Base-by-base conservation (phyloP, 2,888 invertebrate species). In the Arrhopalites spinosus region DNA sequence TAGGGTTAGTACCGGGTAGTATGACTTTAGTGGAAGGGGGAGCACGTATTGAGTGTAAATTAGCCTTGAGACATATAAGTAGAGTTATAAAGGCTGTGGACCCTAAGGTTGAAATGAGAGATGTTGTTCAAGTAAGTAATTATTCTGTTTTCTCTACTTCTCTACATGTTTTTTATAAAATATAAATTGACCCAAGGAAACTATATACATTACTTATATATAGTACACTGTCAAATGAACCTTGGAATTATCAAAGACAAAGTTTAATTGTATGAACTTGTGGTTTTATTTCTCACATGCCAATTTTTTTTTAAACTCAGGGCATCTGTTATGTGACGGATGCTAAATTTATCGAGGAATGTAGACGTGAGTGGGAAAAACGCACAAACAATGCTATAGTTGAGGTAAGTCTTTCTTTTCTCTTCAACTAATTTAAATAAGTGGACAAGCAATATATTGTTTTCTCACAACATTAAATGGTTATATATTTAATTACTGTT, bases 261-360 rank as follows among this genome's bases (percentile, higher is more conserved):
- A 30, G 53, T 53, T 50, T 29, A 59, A 30, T 17, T 59, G n/a
- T n/a, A 25, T 27, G 53, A 25, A 30, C 25, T 30, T 47, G n/a
- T n/a, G n/a, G n/a, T 53, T 36, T 36, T 27, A 17, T 61, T 64
- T 53, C 17, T 69, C 2, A n/a, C n/a, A n/a, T n/a, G n/a, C n/a
- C n/a, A n/a, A n/a, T 61, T 50, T 50, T 29, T 61, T n/a, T 74
- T n/a, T 68, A 2, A 50, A n/a, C 50, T n/a, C 63, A 92, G 89
- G 94, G 92, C 79, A 91, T 95, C 80, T 96, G 96, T 87, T 96
- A 94, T 87, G 90, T 95, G 73, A 93, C 92, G 63, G 89, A 91
- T 84, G 88, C 89, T 59, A 88, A 89, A 76, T 90, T 89, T 84
- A 90, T 93, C 82, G 88, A 89, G 74, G 91, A 91, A 83, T 94